Conservation (phyloP, 2,888 invertebrate genomes). For the Epirrhoe alternata region DNA sequence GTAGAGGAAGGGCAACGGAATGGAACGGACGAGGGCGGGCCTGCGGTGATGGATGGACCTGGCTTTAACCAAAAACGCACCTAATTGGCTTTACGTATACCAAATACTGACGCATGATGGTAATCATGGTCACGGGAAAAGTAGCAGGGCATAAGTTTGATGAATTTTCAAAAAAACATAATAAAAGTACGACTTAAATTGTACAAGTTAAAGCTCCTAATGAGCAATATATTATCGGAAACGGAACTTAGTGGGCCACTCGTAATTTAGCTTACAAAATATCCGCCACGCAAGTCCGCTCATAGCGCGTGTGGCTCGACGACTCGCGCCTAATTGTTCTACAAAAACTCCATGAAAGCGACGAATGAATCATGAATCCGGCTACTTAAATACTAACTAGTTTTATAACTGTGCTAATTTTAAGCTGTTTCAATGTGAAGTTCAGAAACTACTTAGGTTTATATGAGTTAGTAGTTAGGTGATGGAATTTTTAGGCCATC, state of each 20-base stretch:
- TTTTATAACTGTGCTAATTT: background rate
- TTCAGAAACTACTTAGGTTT: too few species aligned
- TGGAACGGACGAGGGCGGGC: slow-evolving; percentile 70
- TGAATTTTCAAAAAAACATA: slow-evolving; percentile 42
- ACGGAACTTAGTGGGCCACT: slow-evolving; percentile 65
- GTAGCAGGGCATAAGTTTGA: slow-evolving; percentile 35
- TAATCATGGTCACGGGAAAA: slow-evolving; percentile 54
- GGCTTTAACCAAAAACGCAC: slow-evolving; percentile 74
- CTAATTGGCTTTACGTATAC: slow-evolving; percentile 78
- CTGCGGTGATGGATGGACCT: slow-evolving; percentile 72
- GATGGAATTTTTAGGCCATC: too few species aligned
- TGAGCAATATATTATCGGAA: slow-evolving; percentile 72
- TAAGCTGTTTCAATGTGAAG: background rate
- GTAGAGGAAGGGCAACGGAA: slow-evolving; percentile 55
- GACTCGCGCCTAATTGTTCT: slow-evolving; percentile 71
- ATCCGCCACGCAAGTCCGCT: slow-evolving; percentile 70
- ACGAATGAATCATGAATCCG: slow-evolving; percentile 75
- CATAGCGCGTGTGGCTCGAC: slow-evolving; percentile 55
- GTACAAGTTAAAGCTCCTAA: slow-evolving; percentile 59
- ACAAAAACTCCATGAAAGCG: slow-evolving; percentile 79
- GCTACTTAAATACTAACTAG: slow-evolving; percentile 49
- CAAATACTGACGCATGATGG: slow-evolving; percentile 56
- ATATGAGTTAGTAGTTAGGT: too few species aligned
- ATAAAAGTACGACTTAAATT: slow-evolving; percentile 49
- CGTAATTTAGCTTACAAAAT: slow-evolving; percentile 67